A percentile compares a stretch with the other conserved stretches of the same genome.
Evolutionary conservation across 2,888 invertebrate genomes (phyloP).

Genomic region (Euzophera pinguis): DNA sequence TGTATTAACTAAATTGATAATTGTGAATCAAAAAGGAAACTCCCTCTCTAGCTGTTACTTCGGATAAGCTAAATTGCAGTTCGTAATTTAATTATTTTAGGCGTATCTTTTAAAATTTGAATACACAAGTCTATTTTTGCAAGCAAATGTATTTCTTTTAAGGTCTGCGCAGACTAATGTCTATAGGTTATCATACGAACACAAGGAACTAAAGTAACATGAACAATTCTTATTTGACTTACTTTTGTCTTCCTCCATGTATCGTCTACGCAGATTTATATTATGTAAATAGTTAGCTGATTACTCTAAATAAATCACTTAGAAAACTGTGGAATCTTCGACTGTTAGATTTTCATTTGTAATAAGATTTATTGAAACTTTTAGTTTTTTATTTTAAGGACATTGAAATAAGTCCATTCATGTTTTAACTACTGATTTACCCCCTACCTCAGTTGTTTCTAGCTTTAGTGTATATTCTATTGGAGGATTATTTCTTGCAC

Average conservation of each 20-base stretch:
- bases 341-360: too few species aligned
- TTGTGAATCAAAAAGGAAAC: neutral
- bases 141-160: neutral
- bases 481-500: slow-evolving; percentile 33
- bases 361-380: too few species aligned
- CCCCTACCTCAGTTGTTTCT: slow-evolving; percentile 74
- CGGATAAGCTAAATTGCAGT: slow-evolving; percentile 14
- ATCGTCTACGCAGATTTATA: too few species aligned
- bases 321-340: too few species aligned
- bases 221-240: too few species aligned
- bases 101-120: neutral
- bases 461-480: slow-evolving; percentile 53
- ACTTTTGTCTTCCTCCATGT: too few species aligned
- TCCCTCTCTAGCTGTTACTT: neutral
- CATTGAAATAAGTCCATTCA: slow-evolving; percentile 48
- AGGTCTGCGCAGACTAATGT: neutral
- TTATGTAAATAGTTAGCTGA: too few species aligned
- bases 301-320: too few species aligned
- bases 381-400: slow-evolving; percentile 29
- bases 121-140: neutral
- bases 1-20: neutral
- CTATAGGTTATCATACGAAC: too few species aligned
- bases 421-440: slow-evolving; percentile 46
- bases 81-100: neutral
- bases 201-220: too few species aligned